Base-by-base conservation (phyloP, 2,888 invertebrate species). In the Octonoba sinensis region DNA sequence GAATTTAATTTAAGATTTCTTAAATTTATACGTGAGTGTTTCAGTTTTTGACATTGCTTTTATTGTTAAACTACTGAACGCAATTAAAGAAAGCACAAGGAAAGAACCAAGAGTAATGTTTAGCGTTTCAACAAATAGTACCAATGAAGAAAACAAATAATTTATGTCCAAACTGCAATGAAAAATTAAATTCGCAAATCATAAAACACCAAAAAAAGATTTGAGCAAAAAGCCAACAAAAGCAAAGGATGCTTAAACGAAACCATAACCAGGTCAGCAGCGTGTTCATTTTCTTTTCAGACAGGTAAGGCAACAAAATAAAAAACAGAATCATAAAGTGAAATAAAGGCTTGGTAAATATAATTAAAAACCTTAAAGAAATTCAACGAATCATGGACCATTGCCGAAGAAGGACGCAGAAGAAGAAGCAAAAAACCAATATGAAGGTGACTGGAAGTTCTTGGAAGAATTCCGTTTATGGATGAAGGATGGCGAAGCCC, bases 311-410 rank as follows among this genome's bases (percentile, higher is more conserved):
- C 60, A 62, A 62, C 60, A 62, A 62, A 62, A 62, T 16, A 62
- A 62, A 27, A 27, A 27, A 27, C 27, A 27, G 27, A 27, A 27
- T 27, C 27, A 27, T 27, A 27, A 27, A 27, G 27, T 27, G 27
- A 27, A 27, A 62, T 62, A 62, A 62, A 62, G 60, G 60, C 60
- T 62, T 62, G 2, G 60, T 62, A 69, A 76, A 69, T 76, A 75
- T 75, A 75, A 75, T 76, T 67, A 72, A 72, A 77, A 77, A 77
- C 77, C 77, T 77, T 77, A 70, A 71, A 71, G 64, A 71, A 71
- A 77, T 56, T 62, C 62, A 76, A 76, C 27, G 76, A 76, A 78
- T 78, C 78, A 65, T 79, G 60, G 44, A 79, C 66, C 72, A 51
- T 67, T 56, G 65, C 54, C 20, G 67, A 16, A 24, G 65, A 18